A percentile compares a stretch with the other conserved stretches of the same genome.
Conservation (phyloP, 2,888 invertebrate genomes). For the Sphaerophoria taeniata region DNA sequence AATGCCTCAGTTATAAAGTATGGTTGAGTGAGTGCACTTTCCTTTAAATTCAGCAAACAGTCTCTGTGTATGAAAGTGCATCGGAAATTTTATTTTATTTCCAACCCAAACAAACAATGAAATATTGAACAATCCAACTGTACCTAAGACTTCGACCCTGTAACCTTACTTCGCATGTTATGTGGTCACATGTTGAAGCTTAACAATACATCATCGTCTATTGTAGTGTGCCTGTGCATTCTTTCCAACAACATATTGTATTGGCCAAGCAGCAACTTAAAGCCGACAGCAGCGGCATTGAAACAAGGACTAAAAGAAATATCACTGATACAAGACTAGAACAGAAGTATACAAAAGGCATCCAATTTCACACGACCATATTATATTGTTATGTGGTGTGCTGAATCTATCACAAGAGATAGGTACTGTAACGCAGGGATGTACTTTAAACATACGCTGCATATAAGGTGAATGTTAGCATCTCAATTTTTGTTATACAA, state of each 20-base stretch:
- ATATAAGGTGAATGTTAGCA: background rate
- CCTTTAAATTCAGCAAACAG: conserved; percentile 65
- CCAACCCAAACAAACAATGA: conserved; percentile 68
- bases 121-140: conserved; percentile 72
- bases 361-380: conserved; percentile 71
- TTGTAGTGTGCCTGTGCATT: conserved; percentile 31
- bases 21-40: conserved; percentile 69
- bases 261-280: background rate
- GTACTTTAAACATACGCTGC: background rate
- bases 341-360: conserved; percentile 68
- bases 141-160: too few relatives aligned
- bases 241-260: too few relatives aligned
- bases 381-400: conserved; percentile 70
- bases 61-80: conserved; percentile 64
- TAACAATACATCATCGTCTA: conserved; percentile 70
- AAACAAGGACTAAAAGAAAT: conserved; percentile 71
- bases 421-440: background rate
- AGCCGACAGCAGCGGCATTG: conserved; percentile 50
- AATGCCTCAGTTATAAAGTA: conserved; percentile 68
- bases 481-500: too few relatives aligned
- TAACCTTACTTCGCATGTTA: conserved; percentile 68
- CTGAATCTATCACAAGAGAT: conserved; percentile 60
- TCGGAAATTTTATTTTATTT: conserved; percentile 71
- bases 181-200: conserved; percentile 66
- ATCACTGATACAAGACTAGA: conserved; percentile 60